Conservation (phyloP, 2,113 vertebrate species). For the Daboia siamensis region DNA sequence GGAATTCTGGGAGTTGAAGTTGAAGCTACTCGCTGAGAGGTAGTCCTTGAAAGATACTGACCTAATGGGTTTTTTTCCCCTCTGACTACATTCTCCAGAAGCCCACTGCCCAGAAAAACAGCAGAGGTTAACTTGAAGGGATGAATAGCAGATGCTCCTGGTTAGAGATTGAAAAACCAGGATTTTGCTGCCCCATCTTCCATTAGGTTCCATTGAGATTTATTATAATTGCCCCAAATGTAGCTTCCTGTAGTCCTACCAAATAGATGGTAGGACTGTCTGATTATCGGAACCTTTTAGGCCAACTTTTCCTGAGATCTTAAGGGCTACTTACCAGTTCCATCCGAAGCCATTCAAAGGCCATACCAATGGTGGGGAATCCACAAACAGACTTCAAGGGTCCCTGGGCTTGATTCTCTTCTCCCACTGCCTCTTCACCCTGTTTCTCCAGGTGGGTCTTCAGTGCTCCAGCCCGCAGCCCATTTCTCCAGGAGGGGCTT, state of each 20-base stretch:
- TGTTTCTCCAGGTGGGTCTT: slow-evolving; percentile 20
- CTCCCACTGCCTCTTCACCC: background rate
- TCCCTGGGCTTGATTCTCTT: background rate
- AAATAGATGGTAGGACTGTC: no score
- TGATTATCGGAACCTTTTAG: background rate
- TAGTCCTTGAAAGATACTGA: background rate
- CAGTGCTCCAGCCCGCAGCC: background rate
- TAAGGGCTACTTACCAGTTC: slow-evolving; percentile 83
- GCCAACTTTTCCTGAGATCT: background rate
- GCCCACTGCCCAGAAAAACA: background rate
- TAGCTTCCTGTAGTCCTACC: background rate
- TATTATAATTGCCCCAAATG: background rate
- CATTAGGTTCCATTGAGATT: background rate
- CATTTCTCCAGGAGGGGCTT: slow-evolving; percentile 73
- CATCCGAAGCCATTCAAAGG: slow-evolving; percentile 83
- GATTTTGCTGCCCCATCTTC: background rate
- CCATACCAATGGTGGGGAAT: slow-evolving; percentile 80
- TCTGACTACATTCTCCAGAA: background rate
- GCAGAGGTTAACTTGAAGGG: background rate
- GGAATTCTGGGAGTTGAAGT: no score
- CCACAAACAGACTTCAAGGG: slow-evolving; percentile 73
- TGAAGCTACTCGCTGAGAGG: background rate
- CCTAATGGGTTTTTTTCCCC: background rate
- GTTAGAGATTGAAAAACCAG: background rate
- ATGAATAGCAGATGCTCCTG: background rate